Percentiles rank a stretch among this genome's conserved stretches.
These are phyloP conservation scores for Lacerta viridis DNA, from an alignment of 2,797 vertebrate genomes.

Conservation along the genomic window DNA sequence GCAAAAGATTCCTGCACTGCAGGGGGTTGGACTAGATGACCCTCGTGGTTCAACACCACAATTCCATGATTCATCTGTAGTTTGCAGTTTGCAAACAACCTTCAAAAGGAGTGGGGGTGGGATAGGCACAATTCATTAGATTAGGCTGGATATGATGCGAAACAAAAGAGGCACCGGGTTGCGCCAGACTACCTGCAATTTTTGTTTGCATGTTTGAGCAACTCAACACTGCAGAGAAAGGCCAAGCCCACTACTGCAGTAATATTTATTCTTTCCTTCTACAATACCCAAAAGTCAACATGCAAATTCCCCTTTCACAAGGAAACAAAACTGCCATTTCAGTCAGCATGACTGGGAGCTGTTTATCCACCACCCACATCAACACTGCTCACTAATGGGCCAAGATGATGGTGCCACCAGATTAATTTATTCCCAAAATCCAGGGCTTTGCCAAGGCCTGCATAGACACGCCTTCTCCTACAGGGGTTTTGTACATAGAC, in stretches of 20 bases:
- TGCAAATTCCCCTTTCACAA: constrained; percentile 35
- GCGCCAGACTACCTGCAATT: not conserved
- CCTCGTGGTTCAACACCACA: too few species aligned
- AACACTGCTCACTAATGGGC: not conserved
- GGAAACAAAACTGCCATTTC: constrained; percentile 27
- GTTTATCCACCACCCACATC: constrained; percentile 16
- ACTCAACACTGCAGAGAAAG: not conserved
- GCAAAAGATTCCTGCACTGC: too few species aligned
- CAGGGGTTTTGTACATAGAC: not conserved
- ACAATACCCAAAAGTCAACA: not conserved
- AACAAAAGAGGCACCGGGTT: not conserved
- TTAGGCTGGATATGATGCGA: constrained; percentile 8
- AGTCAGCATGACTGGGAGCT: constrained; percentile 10
- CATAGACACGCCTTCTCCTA: not conserved
- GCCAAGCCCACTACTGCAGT: not conserved
- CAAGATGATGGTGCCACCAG: not conserved
- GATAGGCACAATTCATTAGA: not conserved
- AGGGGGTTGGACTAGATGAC: too few species aligned
- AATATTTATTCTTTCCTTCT: constrained; percentile 21
- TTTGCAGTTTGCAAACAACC: not conserved
- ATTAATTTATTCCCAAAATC: constrained; percentile 6
- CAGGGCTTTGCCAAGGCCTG: not conserved
- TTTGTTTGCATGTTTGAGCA: not conserved
- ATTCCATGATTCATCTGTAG: not conserved
- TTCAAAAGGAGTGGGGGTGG: not conserved